Conservation (phyloP, 2,888 invertebrate species). For the Thymelicus lineola region DNA sequence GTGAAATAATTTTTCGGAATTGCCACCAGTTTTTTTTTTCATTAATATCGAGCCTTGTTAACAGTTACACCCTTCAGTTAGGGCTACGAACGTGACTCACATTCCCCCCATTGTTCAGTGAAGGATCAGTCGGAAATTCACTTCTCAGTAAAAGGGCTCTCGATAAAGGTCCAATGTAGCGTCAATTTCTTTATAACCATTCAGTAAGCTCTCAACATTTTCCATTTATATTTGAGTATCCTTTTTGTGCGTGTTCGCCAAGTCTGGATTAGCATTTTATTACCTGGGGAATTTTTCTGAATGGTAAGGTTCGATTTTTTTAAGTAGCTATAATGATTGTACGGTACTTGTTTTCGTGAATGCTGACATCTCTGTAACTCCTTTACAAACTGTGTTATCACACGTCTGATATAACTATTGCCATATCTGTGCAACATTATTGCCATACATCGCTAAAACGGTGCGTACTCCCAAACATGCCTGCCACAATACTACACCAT, state of each 20-base stretch:
- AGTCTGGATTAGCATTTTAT: constrained; percentile 6
- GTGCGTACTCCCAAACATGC: too few species aligned
- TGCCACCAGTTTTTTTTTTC: too few species aligned
- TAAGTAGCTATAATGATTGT: neutral
- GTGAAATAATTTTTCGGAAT: too few species aligned
- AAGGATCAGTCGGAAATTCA: constrained; percentile 24
- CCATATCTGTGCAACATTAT: too few species aligned
- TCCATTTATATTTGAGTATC: constrained; percentile 18
- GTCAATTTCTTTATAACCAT: constrained; percentile 34
- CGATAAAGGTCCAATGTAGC: constrained; percentile 20
- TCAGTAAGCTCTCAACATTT: constrained; percentile 24
- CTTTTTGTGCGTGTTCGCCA: constrained; percentile 16
- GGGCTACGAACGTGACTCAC: constrained; percentile 21
- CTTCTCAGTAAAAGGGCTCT: constrained; percentile 13
- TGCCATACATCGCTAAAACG: too few species aligned
- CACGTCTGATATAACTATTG: too few species aligned
- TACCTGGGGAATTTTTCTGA: neutral
- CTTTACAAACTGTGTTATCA: too few species aligned
- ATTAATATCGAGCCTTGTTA: constrained; percentile 7
- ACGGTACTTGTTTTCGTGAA: too few species aligned
- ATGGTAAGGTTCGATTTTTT: neutral
- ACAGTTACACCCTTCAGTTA: constrained; percentile 6
- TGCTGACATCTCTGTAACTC: too few species aligned
- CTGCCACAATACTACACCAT: too few species aligned
- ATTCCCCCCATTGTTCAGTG: constrained; percentile 14